Conservation (phyloP, 2,113 vertebrate genomes). For the Nettapus auritus region DNA sequence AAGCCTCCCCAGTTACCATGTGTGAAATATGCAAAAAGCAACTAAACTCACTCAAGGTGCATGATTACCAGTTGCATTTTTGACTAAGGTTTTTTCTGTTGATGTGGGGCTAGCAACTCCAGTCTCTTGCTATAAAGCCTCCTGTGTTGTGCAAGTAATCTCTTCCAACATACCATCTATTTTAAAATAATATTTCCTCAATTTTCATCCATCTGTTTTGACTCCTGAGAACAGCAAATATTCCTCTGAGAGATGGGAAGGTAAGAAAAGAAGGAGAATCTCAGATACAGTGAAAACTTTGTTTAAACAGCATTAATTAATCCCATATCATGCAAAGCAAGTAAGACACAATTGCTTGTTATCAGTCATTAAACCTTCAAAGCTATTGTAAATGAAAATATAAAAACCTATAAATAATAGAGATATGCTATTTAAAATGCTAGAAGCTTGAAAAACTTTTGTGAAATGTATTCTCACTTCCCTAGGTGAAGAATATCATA, state of each 20-base stretch:
- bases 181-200: not conserved
- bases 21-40: not conserved
- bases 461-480: not conserved
- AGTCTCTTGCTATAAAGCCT: not conserved
- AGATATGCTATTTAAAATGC: not conserved
- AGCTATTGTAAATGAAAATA: not conserved
- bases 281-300: not conserved
- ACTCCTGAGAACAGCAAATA: slow-evolving; percentile 9
- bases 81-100: not conserved
- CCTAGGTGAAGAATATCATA: not conserved
- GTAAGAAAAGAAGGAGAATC: not conserved
- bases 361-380: slow-evolving; percentile 28
- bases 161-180: not conserved
- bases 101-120: not conserved
- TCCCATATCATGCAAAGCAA: not conserved
- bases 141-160: not conserved
- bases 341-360: not conserved
- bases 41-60: not conserved
- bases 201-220: slow-evolving; percentile 22
- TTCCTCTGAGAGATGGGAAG: not conserved
- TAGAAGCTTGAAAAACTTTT: not conserved
- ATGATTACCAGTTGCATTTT: not conserved
- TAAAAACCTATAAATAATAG: not conserved
- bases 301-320: slow-evolving; percentile 9
- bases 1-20: not conserved